Conservation (phyloP, 2,888 invertebrate genomes). For the Glaucopsyche alexis region DNA sequence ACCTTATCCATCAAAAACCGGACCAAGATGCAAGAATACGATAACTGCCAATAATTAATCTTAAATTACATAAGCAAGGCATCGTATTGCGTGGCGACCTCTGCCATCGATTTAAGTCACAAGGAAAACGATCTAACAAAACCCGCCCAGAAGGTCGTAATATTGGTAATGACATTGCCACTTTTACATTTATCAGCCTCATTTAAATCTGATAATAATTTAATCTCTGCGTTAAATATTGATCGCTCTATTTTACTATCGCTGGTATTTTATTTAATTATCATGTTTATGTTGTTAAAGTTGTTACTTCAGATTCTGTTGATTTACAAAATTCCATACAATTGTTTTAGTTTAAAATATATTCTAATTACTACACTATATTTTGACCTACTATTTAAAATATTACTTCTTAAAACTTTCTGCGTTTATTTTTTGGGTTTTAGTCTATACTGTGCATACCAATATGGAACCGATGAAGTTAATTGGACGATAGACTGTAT, state of each 20-base stretch:
- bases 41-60: slow-evolving; percentile 25
- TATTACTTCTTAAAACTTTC: too few relatives aligned
- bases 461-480: too few relatives aligned
- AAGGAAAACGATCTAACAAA: slow-evolving; percentile 30
- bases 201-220: slow-evolving; percentile 11
- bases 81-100: slow-evolving; percentile 32
- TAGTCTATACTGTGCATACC: too few relatives aligned
- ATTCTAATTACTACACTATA: too few relatives aligned
- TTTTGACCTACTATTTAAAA: too few relatives aligned
- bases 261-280: not conserved
- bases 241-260: not conserved
- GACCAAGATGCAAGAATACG: slow-evolving; percentile 9
- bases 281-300: not conserved
- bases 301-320: not conserved
- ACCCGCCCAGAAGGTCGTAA: slow-evolving; percentile 12
- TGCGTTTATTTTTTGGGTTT: too few relatives aligned
- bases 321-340: not conserved
- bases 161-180: slow-evolving; percentile 35
- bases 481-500: too few relatives aligned
- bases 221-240: not conserved
- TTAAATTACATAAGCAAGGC: slow-evolving; percentile 35
- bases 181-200: slow-evolving; percentile 24
- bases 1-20: slow-evolving; percentile 9
- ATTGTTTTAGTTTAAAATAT: too few relatives aligned
- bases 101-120: slow-evolving; percentile 29